Evolutionary conservation across 2,888 invertebrate species (phyloP), one percentile per base, ranked within the genome.

Genomic region (Pediacus dermestoides): DNA sequence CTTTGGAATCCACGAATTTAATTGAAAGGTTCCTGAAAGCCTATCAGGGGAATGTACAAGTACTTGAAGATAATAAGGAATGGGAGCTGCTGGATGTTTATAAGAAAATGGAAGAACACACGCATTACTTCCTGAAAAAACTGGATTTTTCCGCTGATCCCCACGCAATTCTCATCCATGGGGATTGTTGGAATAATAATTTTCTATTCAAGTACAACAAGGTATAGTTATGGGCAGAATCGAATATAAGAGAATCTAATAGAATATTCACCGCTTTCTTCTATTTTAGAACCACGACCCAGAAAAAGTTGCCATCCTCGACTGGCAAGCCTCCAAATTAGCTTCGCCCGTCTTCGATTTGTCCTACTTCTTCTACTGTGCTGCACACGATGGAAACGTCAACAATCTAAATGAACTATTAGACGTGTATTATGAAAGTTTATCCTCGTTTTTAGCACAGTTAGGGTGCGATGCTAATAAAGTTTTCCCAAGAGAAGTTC

Each of bases 291-390:
- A n/a, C n/a, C n/a, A n/a, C n/a, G n/a, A n/a, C n/a, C n/a, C n/a
- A n/a, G n/a, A n/a, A n/a, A n/a, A n/a, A 3, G 37, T 48, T 10
- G 34, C 44, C 13, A 32, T 57, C 3, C 16, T 57, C 18, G 57
- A 57, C 32, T 57, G 50, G 45, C 57, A 57, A 42, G 22, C 53
- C 7, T 31, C 44, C 13, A 31, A 44, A 11, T 25, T 34, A 7
- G 39, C 42, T 7, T 50, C 58, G 4, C 60, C 60, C 1, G 60
- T 51, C 6, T 37, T 54, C 21, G 67, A 67, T 39, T 33, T 67
- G 22, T 42, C 54, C 3, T 64, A 66, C 32, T 47, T 62, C 34
- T 30, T 66, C 11, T 63, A 58, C 34, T 52, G 52, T 14, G 45
- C 54, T 15, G 42, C 52, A 1, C 42, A 50, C 11, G 51, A 58